Conservation (phyloP, 2,113 vertebrate species). For the Xiphophorus hellerii region DNA sequence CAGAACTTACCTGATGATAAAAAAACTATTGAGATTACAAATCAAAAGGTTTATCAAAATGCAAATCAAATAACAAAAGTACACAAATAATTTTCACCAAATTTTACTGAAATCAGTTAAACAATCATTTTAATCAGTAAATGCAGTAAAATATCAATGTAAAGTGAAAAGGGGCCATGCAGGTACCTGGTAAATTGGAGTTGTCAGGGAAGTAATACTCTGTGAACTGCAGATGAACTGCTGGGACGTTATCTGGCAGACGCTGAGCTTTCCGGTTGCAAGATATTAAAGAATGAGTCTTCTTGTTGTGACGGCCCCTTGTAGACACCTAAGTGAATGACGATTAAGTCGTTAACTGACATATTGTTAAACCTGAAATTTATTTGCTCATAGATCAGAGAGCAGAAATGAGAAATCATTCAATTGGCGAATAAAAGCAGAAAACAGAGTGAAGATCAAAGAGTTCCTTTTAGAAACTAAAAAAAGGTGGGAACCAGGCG, state of each 20-base stretch:
- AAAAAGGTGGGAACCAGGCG: constrained; percentile 8
- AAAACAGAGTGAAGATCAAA: constrained; percentile 7
- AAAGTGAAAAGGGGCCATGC: not conserved
- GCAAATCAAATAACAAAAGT: not conserved
- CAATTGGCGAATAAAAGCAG: not conserved
- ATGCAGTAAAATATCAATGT: not conserved
- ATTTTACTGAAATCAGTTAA: not conserved
- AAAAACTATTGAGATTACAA: not conserved
- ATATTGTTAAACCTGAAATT: not conserved
- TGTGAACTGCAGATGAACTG: constrained; percentile 94
- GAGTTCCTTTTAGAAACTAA: constrained; percentile 24
- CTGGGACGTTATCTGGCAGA: constrained; percentile 86
- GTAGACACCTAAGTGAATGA: constrained; percentile 88
- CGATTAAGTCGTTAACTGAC: not conserved
- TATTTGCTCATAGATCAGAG: not conserved
- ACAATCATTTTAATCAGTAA: not conserved
- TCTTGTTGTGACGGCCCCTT: constrained; percentile 90
- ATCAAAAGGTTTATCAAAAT: not conserved
- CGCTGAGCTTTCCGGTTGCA: constrained; percentile 87
- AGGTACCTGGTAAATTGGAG: constrained; percentile 86
- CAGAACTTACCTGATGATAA: not conserved
- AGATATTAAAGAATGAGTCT: constrained; percentile 90
- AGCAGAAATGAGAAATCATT: not conserved
- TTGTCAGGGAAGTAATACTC: constrained; percentile 97
- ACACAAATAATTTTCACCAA: not conserved